These are phyloP conservation scores for Rhynchopsitta pachyrhyncha DNA, from an alignment of 2,113 vertebrate species.

Conservation along the genomic window DNA sequence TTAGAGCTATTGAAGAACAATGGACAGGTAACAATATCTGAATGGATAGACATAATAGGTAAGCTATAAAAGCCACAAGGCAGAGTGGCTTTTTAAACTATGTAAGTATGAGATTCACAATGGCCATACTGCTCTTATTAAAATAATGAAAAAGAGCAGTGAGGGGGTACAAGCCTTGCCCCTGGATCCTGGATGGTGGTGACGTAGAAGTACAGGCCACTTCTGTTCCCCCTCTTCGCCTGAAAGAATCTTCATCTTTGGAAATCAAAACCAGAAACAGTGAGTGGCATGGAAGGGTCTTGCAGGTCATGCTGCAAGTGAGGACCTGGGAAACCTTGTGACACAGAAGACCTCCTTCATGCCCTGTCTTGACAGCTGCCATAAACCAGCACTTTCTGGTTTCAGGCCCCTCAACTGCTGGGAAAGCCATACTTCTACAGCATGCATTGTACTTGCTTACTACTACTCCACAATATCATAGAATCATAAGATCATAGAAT, in stretches of 20 bases:
- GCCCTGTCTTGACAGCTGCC: background rate
- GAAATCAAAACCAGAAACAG: background rate
- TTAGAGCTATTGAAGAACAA: constrained; percentile 86
- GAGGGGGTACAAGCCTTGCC: background rate
- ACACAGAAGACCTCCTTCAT: background rate
- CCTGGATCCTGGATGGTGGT: background rate
- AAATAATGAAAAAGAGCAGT: no score
- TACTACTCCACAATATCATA: background rate
- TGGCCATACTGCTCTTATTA: background rate
- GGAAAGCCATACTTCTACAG: background rate
- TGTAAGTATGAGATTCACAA: background rate
- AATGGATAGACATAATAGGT: background rate
- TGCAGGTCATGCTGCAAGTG: background rate
- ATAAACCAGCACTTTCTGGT: background rate
- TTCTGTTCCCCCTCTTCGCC: background rate
- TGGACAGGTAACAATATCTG: constrained; percentile 82
- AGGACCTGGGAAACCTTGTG: background rate
- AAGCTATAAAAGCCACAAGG: background rate
- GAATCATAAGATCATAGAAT: no score
- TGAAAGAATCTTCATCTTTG: background rate
- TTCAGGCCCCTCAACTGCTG: background rate
- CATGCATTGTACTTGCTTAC: background rate
- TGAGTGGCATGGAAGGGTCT: background rate
- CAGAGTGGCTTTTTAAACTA: background rate
- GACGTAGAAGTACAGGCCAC: background rate